Conservation (phyloP, 2,797 vertebrate species). For the Gymnoscopelus microlampas region DNA sequence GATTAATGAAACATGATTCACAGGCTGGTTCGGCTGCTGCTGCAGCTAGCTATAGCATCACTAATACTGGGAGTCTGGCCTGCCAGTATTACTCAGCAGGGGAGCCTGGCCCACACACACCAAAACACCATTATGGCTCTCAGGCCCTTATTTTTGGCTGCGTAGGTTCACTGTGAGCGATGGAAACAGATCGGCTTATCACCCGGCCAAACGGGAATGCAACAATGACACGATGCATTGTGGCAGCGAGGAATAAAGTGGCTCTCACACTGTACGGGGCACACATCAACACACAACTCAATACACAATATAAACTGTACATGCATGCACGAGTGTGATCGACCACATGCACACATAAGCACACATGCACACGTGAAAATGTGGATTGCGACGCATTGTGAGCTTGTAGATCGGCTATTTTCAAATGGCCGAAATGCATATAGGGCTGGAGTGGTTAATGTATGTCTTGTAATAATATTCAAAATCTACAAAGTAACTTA, state of each 20-base stretch:
- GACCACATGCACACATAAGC: no score
- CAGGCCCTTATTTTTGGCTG: constrained; percentile 50
- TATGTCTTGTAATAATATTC: no score
- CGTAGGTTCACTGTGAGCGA: constrained; percentile 54
- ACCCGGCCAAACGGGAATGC: constrained; percentile 44
- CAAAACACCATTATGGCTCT: constrained; percentile 47
- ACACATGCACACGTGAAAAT: no score
- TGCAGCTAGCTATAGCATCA: constrained; percentile 56
- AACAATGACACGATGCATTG: constrained; percentile 41
- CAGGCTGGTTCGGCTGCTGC: constrained; percentile 59
- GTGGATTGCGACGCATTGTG: no score
- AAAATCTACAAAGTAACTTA: no score
- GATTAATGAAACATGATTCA: constrained; percentile 80
- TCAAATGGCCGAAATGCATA: no score
- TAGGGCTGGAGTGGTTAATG: no score
- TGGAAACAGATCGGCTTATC: constrained; percentile 59
- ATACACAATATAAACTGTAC: no score
- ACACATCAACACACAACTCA: background rate
- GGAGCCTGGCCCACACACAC: constrained; percentile 59
- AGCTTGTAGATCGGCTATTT: no score
- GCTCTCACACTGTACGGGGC: background rate
- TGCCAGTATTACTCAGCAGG: constrained; percentile 72
- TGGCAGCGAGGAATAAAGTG: constrained; percentile 6
- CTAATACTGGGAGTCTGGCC: constrained; percentile 71
- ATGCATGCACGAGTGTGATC: no score